Conservation (phyloP, 2,797 vertebrate genomes). For the Falco naumanni region DNA sequence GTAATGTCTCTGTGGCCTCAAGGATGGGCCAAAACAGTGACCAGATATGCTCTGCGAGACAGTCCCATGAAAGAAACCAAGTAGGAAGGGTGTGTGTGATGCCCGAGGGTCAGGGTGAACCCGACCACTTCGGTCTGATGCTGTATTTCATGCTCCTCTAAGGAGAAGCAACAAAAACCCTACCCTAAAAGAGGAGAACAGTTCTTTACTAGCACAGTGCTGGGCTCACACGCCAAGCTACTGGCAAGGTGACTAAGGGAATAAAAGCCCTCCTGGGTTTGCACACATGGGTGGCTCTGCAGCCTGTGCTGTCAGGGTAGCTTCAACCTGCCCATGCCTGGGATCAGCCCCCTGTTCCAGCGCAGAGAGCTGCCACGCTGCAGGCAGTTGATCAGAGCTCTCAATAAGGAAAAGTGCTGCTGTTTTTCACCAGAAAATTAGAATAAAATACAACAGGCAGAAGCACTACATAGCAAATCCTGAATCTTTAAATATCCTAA, state of each 20-base stretch:
- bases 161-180: neutral
- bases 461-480: neutral
- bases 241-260: neutral
- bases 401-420: neutral
- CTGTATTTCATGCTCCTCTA: neutral
- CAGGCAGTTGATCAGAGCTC: neutral
- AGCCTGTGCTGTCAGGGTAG: neutral
- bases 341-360: neutral
- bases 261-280: neutral
- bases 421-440: neutral
- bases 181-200: neutral
- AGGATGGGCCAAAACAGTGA: neutral
- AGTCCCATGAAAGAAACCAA: neutral
- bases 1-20: neutral
- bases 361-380: neutral
- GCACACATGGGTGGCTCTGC: fast-evolving
- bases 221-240: neutral
- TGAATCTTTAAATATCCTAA: neutral
- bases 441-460: neutral
- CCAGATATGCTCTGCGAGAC: neutral
- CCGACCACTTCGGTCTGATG: fast-evolving
- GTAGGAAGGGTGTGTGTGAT: neutral
- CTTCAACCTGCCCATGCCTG: neutral
- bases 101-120: neutral
- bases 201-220: neutral